Evolutionary conservation across 2,113 vertebrate species (phyloP).

Genomic region (Erpornis zantholeuca): DNA sequence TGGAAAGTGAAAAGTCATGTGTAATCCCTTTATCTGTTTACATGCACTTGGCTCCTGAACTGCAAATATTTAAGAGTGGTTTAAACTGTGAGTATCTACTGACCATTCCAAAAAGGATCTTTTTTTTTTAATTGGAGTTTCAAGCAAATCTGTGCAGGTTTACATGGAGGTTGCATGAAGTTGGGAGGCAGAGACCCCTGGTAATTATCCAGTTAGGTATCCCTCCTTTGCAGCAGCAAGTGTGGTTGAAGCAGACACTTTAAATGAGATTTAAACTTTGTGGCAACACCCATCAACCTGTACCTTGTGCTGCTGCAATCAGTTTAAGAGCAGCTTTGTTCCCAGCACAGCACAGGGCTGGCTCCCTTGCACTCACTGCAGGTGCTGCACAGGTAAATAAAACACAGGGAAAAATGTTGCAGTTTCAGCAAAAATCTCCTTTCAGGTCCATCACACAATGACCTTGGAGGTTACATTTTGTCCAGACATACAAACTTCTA

Average conservation of each 20-base stretch:
- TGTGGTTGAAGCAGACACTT: background rate
- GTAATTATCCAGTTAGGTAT: background rate
- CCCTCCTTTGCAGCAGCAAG: background rate
- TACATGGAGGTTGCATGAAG: background rate
- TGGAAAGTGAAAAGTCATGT: background rate
- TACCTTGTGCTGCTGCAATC: background rate
- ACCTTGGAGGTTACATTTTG: background rate
- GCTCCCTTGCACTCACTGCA: background rate
- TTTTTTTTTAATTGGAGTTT: background rate
- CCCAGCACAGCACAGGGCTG: background rate
- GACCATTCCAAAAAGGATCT: background rate
- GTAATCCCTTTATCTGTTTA: background rate
- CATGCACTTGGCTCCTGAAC: background rate
- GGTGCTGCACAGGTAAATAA: background rate
- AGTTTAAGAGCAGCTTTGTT: background rate
- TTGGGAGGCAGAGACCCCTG: background rate
- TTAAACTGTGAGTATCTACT: background rate
- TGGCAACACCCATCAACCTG: background rate
- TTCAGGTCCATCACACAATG: background rate
- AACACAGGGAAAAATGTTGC: background rate
- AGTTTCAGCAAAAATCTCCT: background rate
- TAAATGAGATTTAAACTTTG: background rate
- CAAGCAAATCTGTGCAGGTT: background rate
- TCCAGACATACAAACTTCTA: background rate
- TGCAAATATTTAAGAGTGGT: background rate